Conservation (phyloP, 2,113 vertebrate species). For the Catharus minimus region DNA sequence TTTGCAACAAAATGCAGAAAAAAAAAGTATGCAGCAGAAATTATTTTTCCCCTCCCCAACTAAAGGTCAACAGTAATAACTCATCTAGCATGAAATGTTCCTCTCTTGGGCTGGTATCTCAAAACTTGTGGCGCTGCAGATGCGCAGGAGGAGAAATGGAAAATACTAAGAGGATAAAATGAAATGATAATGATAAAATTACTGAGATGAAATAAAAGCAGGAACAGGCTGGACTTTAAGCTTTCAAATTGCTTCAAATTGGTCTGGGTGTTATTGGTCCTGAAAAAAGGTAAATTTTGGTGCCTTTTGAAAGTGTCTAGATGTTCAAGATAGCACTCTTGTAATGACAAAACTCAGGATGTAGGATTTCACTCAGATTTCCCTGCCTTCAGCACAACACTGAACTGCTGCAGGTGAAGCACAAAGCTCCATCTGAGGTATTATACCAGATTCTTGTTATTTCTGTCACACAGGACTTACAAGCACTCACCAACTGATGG, state of each 20-base stretch:
- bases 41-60: background rate
- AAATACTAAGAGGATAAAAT: background rate
- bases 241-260: background rate
- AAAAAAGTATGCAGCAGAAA: background rate
- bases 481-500: background rate
- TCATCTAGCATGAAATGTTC: background rate
- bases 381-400: background rate
- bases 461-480: background rate
- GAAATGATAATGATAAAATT: background rate
- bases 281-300: background rate
- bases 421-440: background rate
- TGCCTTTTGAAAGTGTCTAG: background rate
- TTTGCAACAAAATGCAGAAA: background rate
- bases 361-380: background rate
- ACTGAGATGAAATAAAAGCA: background rate
- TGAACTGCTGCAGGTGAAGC: background rate
- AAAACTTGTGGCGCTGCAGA: background rate
- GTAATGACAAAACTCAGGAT: background rate
- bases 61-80: background rate
- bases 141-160: background rate
- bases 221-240: background rate
- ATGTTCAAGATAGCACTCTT: background rate
- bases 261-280: rapidly evolving
- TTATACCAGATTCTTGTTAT: background rate
- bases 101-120: background rate